Percentiles rank a stretch among this genome's conserved stretches.
These are phyloP conservation scores for Platalea minor DNA, from an alignment of 2,797 vertebrate genomes.

Conservation along the genomic window DNA sequence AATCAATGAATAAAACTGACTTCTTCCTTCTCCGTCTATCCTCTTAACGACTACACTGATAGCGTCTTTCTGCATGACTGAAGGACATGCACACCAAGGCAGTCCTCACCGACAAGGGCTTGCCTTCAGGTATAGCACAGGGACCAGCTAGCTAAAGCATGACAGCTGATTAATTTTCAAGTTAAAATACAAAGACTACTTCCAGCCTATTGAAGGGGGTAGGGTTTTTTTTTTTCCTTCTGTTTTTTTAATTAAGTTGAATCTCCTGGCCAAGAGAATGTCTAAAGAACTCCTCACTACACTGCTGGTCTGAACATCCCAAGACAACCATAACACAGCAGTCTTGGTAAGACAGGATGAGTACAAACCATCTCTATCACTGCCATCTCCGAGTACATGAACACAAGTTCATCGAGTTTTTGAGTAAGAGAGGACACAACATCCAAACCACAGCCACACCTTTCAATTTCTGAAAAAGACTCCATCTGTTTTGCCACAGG, in stretches of 20 bases:
- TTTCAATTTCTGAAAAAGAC: not conserved
- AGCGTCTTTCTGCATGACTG: not conserved
- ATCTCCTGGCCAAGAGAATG: not conserved
- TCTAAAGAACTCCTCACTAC: not conserved
- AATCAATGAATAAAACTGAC: not conserved
- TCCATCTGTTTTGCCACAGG: not conserved
- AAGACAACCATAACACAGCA: not conserved
- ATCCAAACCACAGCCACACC: conserved; percentile 36
- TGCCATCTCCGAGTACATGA: not conserved
- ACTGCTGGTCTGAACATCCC: not conserved
- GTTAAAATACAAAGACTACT: not conserved
- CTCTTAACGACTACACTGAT: not conserved
- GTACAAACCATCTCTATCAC: not conserved
- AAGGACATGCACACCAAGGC: not conserved
- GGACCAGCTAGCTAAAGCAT: not conserved
- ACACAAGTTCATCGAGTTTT: not conserved
- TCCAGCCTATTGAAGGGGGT: not conserved
- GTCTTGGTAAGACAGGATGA: not conserved
- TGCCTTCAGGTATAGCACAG: not conserved
- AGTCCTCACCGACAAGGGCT: not conserved
- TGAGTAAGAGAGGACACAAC: not conserved
- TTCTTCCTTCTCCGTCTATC: not conserved
- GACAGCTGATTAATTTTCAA: not conserved
- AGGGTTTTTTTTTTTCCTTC: rapidly evolving
- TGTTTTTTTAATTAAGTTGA: not conserved